Evolutionary conservation across 1,140 invertebrate species (phyloP), one percentile per base, ranked within the genome.

Genomic region (Rhizoglyphus robini): DNA sequence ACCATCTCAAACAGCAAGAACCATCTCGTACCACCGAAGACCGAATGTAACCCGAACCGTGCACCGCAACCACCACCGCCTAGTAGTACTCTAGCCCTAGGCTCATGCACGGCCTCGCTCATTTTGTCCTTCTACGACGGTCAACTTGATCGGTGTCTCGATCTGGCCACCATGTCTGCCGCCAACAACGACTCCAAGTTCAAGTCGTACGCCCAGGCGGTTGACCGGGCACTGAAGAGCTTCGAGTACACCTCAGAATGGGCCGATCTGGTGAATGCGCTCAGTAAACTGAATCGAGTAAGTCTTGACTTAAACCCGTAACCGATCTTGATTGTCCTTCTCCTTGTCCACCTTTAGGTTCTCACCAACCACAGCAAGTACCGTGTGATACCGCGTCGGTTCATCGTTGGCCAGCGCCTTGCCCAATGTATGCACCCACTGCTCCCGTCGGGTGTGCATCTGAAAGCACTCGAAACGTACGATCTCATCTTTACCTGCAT

Each of bases 161-260:
- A 41, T 41, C 36, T 41, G 18, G 8, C 36, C 8, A 41, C 36
- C 8, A 41, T 11, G 36, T 11, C 18, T 8, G 36, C 51, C 51
- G 23, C 8, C 23, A 32, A 8, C 20, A 54, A 54, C 3, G 85
- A 87, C 74, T 80, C 84, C 4, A 89, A 89, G 74, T 90, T 87
- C 75, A 79, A 84, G 70, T 82, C 79, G 65, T 87, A 88, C 77
- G 86, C 87, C 47, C 81, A 82, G 49, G 82, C 84, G 46, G 83
- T 95, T 46, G 92, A 96, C 72, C 94, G 91, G 76, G 88, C 88
- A 38, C 76, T 96, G 29, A 90, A 90, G 73, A 88, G 83, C 76
- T 96, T 96, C 79, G 92, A 95, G 73, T 90, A 87, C 71, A 91
- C 90, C 25, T 90, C 87, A 72, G 92, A 95, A 83, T 96, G 92